Evolutionary conservation across 2,888 invertebrate genomes (phyloP).

Genomic region (Asteroscopus sphinx): DNA sequence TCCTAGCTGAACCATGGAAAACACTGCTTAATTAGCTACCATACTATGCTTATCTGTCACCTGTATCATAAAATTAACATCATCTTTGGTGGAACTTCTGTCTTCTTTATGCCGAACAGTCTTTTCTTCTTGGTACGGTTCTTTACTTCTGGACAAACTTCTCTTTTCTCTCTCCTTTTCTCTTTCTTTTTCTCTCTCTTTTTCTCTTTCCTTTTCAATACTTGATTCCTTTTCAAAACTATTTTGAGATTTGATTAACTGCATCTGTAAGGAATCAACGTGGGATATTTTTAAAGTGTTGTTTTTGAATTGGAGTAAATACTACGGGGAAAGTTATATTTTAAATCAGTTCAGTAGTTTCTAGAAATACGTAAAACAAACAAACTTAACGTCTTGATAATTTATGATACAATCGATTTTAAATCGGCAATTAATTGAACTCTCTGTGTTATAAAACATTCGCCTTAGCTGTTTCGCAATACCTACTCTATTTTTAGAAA

Average conservation of each 20-base stretch:
- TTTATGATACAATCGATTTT: constrained; percentile 22
- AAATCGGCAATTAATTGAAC: constrained; percentile 11
- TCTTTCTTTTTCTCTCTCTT: constrained; percentile 80
- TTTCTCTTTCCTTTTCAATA: constrained; percentile 81
- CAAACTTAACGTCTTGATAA: constrained; percentile 27
- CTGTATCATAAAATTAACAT: constrained; percentile 87
- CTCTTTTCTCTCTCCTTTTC: constrained; percentile 69
- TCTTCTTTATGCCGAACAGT: constrained; percentile 74
- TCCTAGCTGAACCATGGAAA: not conserved
- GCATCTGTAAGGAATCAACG: constrained; percentile 80
- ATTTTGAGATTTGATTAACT: constrained; percentile 87
- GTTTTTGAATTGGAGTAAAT: constrained; percentile 14
- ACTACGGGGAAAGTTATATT: constrained; percentile 8
- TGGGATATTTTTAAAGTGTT: constrained; percentile 19
- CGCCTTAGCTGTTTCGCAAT: constrained; percentile 35
- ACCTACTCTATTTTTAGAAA: constrained; percentile 23
- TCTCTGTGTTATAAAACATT: constrained; percentile 24
- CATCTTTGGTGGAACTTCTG: constrained; percentile 77
- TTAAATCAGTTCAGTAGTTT: constrained; percentile 13
- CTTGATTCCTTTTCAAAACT: constrained; percentile 89
- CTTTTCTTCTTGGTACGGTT: constrained; percentile 77
- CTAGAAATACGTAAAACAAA: constrained; percentile 13
- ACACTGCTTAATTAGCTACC: not conserved
- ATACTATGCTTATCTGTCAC: constrained; percentile 56
- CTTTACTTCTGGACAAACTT: constrained; percentile 84